These are phyloP conservation scores for Tetraneura akinire DNA, from an alignment of 1,140 invertebrate species.

Conservation along the genomic window DNA sequence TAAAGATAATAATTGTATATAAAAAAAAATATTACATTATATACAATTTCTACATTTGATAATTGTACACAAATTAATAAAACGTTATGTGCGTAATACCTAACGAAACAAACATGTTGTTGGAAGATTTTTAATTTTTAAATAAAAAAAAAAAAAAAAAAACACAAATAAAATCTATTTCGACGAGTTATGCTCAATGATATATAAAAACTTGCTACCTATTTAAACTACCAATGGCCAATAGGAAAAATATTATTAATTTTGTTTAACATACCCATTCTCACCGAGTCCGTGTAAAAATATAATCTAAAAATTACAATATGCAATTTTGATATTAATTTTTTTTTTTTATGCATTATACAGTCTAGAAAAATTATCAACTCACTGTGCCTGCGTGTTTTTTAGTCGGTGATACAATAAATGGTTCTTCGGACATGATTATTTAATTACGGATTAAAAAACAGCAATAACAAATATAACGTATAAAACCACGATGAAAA, in stretches of 20 bases:
- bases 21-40: too few species aligned
- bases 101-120: neutral
- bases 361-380: too few species aligned
- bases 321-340: too few species aligned
- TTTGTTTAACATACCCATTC: conserved; percentile 38
- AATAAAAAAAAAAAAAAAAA: neutral
- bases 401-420: conserved; percentile 14
- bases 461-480: too few species aligned
- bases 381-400: conserved; percentile 37
- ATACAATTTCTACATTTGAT: too few species aligned
- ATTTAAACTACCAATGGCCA: neutral
- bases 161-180: neutral
- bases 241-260: neutral
- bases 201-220: neutral
- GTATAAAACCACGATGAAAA: too few species aligned
- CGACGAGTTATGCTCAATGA: neutral
- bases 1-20: too few species aligned
- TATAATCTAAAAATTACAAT: conserved; percentile 35
- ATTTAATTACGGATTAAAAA: too few species aligned
- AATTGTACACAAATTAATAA: too few species aligned
- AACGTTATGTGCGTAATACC: too few species aligned
- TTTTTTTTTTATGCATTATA: too few species aligned
- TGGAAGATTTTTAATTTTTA: neutral
- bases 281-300: conserved; percentile 42
- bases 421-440: conserved; percentile 21